Base-by-base conservation (phyloP, 2,888 invertebrate genomes). In the Coleophora flavipennella region DNA sequence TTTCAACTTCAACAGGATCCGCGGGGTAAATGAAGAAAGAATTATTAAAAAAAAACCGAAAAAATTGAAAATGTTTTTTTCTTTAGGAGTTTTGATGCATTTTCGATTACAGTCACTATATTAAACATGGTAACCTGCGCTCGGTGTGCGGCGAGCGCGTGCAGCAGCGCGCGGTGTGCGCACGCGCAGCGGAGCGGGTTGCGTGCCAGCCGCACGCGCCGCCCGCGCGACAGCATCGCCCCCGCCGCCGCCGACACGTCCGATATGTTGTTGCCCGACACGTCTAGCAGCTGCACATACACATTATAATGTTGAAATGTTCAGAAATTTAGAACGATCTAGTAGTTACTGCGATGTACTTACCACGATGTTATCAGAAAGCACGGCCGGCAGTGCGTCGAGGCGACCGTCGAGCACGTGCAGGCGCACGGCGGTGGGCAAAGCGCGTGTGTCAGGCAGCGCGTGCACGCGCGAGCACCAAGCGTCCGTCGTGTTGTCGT, bases 141-240 rank as follows among this genome's bases (percentile, higher is more conserved):
- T 33, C 20, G 38, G 13, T 51, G 40, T 6, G 35, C 38, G 2
- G 35, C 27, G 35, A 45, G 37, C 3, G 27, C 11, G 33, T 6
- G 3, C 20, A 31, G 40, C 1, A 20, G 14, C 20, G 13, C 9
- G 31, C 1, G n/a, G 26, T 11, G 36, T 25, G 11, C 38, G 42
- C 64, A 62, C 28, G 43, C 39, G 42, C 64, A 62, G 8, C 10
- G 36, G n/a, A 61, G 37, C 13, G 53, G 53, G 41, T 62, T 61
- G 38, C 25, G 31, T 46, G 46, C 8, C 11, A 32, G 43, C 34
- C 35, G 13, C 37, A 33, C 31, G n/a, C n/a, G n/a, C n/a, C n/a
- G n/a, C n/a, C n/a, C n/a, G n/a, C n/a, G n/a, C 37, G 26, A 14
- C 31, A 10, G 13, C 40, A 33, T 14, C 40, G 38, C 36, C 25